Evolutionary conservation across 2,888 invertebrate genomes (phyloP).

Genomic region (Tuberolachnus salignus): DNA sequence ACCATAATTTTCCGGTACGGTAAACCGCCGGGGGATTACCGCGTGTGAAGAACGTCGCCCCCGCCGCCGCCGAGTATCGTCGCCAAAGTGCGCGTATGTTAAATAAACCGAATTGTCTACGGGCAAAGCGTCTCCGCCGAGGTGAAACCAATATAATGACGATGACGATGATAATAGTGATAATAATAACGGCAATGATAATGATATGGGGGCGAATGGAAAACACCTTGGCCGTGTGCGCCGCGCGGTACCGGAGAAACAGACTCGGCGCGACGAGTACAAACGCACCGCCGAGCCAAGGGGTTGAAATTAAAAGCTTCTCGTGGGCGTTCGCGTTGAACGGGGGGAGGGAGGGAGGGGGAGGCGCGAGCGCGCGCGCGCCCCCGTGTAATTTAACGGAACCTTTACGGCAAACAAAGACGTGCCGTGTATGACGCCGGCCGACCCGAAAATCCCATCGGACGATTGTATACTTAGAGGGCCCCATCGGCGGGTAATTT

Average conservation of each 20-base stretch:
- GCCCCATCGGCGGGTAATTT: background rate
- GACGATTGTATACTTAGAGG: slow-evolving; percentile 31
- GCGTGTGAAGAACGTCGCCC: background rate
- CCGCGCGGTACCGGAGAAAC: no score
- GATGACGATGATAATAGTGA: slow-evolving; percentile 3
- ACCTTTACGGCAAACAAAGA: slow-evolving; percentile 36
- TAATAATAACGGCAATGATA: slow-evolving; percentile 3
- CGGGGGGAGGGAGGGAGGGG: background rate
- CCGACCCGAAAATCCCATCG: slow-evolving; percentile 42
- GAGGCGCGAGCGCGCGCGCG: slow-evolving; percentile 1
- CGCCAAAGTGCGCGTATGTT: background rate
- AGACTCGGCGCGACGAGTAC: background rate
- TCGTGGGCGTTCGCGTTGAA: slow-evolving; percentile 7
- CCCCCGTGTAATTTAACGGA: slow-evolving; percentile 40
- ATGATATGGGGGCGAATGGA: background rate
- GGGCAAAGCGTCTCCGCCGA: background rate
- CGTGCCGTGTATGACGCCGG: slow-evolving; percentile 14
- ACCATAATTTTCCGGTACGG: slow-evolving; percentile 51
- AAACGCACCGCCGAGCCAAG: background rate
- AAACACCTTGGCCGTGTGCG: background rate
- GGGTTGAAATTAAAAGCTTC: slow-evolving; percentile 53
- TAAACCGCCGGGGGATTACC: slow-evolving; percentile 41
- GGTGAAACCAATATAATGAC: slow-evolving; percentile 20
- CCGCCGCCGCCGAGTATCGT: background rate
- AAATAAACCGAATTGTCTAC: slow-evolving; percentile 8